Conservation (phyloP, 1,140 invertebrate genomes). For the Nephila pilipes region DNA sequence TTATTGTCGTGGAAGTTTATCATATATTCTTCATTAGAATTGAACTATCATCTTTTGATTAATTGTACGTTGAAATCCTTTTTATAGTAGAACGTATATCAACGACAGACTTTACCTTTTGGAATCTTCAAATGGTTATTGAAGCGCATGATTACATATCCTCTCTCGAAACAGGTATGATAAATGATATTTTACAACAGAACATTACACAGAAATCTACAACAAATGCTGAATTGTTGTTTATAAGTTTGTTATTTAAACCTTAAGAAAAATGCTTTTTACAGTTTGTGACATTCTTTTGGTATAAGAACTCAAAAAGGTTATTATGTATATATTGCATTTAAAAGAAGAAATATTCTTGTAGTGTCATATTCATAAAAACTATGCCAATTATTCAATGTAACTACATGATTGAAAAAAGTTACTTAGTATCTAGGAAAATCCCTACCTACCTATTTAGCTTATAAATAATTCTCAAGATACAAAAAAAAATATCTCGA, state of each 20-base stretch:
- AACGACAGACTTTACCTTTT: background rate
- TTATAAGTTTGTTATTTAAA: background rate
- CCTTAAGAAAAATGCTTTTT: background rate
- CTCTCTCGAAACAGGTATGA: background rate
- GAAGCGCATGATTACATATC: background rate
- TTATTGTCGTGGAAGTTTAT: background rate
- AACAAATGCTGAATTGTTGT: background rate
- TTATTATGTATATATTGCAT: too few species aligned
- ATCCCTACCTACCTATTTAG: too few species aligned
- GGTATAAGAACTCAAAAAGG: too few species aligned
- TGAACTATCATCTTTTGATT: conserved; percentile 30
- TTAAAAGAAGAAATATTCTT: too few species aligned
- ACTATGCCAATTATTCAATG: too few species aligned
- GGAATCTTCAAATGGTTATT: background rate
- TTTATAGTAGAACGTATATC: background rate
- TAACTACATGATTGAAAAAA: too few species aligned
- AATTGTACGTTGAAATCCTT: conserved; percentile 1
- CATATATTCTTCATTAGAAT: conserved; percentile 28
- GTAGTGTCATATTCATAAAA: too few species aligned
- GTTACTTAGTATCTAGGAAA: too few species aligned
- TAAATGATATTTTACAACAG: conserved; percentile 5
- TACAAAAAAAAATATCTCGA: too few species aligned
- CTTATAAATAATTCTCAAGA: too few species aligned
- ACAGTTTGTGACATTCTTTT: background rate
- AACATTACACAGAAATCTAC: background rate